Percentiles rank a stretch among this genome's conserved stretches.
Evolutionary conservation across 30 jellyfish, hydroid and myxozoan genomes (phyloP).

Genomic region (Nemopilema nomurai): DNA sequence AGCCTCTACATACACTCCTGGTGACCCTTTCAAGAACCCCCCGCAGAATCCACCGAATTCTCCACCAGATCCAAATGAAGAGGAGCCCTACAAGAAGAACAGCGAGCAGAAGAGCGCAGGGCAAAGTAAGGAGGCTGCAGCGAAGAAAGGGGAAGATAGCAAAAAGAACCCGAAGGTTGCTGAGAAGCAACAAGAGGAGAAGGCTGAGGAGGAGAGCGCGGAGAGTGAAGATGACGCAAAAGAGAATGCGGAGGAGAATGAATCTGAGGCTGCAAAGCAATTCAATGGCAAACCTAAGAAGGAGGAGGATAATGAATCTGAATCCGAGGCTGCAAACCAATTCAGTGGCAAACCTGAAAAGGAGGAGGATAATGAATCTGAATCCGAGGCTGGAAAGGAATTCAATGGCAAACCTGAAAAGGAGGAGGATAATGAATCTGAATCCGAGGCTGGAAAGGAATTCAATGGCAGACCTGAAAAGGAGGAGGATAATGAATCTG

Average conservation of each 20-base stretch:
- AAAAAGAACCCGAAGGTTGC: not conserved
- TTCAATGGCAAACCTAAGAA: slow-evolving; percentile 7
- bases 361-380: not conserved
- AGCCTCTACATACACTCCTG: slow-evolving; percentile 70
- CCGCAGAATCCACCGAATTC: slow-evolving; percentile 11
- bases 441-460: not conserved
- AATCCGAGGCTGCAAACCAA: not conserved
- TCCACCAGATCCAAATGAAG: slow-evolving; percentile 41
- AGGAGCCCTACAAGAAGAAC: slow-evolving; percentile 55
- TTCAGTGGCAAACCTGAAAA: slow-evolving; percentile 6
- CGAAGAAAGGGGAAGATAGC: not conserved
- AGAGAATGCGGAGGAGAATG: not conserved
- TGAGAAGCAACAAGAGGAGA: not conserved
- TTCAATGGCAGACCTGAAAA: not conserved
- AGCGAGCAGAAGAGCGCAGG: not conserved
- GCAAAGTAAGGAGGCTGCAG: slow-evolving; percentile 9
- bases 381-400: not conserved
- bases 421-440: not conserved
- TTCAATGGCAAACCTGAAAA: slow-evolving; percentile 9
- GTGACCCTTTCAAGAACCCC: slow-evolving; percentile 50
- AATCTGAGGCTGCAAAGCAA: not conserved
- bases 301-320: not conserved
- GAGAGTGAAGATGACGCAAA: not conserved
- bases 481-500: not conserved
- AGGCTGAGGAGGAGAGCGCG: not conserved